phyloP scores from a whole-genome alignment of 2,797 vertebrate genomes.

The Gobionotothen gibberifrons region DNA sequence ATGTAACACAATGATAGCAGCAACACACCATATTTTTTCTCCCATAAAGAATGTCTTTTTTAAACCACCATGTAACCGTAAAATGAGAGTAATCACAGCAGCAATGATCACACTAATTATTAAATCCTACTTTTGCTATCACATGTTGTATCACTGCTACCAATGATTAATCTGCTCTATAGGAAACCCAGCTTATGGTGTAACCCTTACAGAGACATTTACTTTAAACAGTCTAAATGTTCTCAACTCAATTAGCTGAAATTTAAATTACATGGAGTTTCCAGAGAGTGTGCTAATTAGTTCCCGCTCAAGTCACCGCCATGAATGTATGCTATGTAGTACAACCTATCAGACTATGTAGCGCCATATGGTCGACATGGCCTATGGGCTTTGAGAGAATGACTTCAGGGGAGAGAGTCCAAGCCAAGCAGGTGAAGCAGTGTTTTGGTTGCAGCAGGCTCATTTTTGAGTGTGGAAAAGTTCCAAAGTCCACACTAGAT shows the following conservation, averaged over 20 bases:
- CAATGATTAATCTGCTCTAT: slow-evolving; percentile 49
- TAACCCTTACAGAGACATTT: slow-evolving; percentile 35
- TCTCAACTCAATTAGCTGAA: slow-evolving; percentile 63
- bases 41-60: slow-evolving; percentile 1
- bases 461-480: not conserved
- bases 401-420: slow-evolving; percentile 60
- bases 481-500: not conserved
- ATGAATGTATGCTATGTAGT: slow-evolving; percentile 64
- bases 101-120: not conserved
- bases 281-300: slow-evolving; percentile 71
- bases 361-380: slow-evolving; percentile 76
- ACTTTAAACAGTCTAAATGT: slow-evolving; percentile 53
- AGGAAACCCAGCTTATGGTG: slow-evolving; percentile 21
- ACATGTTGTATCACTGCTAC: slow-evolving; percentile 25
- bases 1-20: slow-evolving; percentile 11
- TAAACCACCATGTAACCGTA: slow-evolving; percentile 5
- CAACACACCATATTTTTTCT: slow-evolving; percentile 9
- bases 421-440: slow-evolving; percentile 63
- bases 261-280: slow-evolving; percentile 68
- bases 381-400: slow-evolving; percentile 73
- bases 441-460: slow-evolving; percentile 43
- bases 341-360: slow-evolving; percentile 66
- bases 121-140: slow-evolving; percentile 35
- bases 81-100: slow-evolving; percentile 23
- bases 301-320: slow-evolving; percentile 64